These are phyloP conservation scores for Caiman crocodilus DNA, from an alignment of 2,797 vertebrate species.

Conservation along the genomic window DNA sequence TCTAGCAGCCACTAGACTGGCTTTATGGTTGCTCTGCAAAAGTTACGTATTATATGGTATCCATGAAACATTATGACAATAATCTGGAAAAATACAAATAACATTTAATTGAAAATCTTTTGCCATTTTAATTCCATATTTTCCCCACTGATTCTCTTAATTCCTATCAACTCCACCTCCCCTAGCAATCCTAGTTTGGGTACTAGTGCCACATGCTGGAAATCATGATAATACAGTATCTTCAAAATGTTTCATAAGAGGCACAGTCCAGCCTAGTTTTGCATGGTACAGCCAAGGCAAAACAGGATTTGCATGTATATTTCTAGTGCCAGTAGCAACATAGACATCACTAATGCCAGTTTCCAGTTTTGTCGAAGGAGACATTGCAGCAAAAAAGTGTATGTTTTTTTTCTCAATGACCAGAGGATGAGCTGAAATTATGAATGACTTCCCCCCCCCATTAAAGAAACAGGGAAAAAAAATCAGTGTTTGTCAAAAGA, in stretches of 20 bases:
- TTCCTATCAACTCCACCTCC: constrained; percentile 14
- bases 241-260: background rate
- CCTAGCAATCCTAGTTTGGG: constrained; percentile 38
- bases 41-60: background rate
- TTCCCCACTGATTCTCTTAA: background rate
- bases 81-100: background rate
- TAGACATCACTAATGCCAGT: background rate
- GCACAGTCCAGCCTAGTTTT: background rate
- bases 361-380: background rate
- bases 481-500: background rate
- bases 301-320: background rate
- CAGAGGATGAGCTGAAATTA: constrained; percentile 5
- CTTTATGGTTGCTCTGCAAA: background rate
- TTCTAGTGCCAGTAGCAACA: background rate
- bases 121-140: background rate
- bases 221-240: background rate
- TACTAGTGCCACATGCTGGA: constrained; percentile 70
- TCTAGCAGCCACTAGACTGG: background rate
- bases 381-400: background rate
- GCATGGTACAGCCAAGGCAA: background rate
- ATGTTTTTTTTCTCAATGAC: background rate
- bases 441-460: background rate
- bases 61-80: background rate
- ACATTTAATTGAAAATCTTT: background rate
- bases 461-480: background rate